phyloP scores from a whole-genome alignment of 2,888 invertebrate genomes.

The Rhagophthalmus giganteus region DNA sequence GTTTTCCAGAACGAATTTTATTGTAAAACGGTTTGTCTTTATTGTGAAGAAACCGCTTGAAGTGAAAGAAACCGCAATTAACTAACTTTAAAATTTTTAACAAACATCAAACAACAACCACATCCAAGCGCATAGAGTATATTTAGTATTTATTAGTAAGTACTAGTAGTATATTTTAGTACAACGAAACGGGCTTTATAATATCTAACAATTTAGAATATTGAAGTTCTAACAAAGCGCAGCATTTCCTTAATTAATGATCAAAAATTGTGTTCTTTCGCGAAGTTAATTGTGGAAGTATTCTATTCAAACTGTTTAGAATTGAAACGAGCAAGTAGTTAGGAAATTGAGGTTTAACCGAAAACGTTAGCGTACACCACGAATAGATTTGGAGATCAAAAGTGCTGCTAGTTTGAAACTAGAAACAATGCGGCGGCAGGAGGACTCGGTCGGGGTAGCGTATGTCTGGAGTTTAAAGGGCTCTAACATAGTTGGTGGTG shows the following conservation, averaged over 20 bases:
- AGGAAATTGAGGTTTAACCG: constrained; percentile 5
- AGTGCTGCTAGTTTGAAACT: constrained; percentile 36
- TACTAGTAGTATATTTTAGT: too few relatives aligned
- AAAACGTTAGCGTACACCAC: constrained; percentile 7
- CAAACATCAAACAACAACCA: too few relatives aligned
- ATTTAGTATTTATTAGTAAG: too few relatives aligned
- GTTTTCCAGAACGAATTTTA: constrained; percentile 9
- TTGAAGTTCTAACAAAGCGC: too few relatives aligned
- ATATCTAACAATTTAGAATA: too few relatives aligned
- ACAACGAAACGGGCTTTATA: too few relatives aligned
- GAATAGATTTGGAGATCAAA: constrained; percentile 33
- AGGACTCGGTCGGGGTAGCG: constrained; percentile 35
- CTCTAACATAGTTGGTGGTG: constrained; percentile 37
- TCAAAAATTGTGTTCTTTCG: not conserved
- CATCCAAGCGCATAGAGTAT: too few relatives aligned
- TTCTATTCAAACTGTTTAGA: constrained; percentile 8
- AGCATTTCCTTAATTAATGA: not conserved
- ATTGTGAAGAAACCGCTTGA: too few relatives aligned
- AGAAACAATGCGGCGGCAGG: constrained; percentile 40
- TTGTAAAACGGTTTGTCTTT: not conserved
- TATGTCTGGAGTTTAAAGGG: constrained; percentile 40
- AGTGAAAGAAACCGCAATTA: too few relatives aligned
- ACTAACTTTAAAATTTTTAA: too few relatives aligned
- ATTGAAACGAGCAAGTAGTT: constrained; percentile 11
- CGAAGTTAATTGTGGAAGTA: not conserved